Base-by-base conservation (phyloP, 37 sponge, comb jelly and placozoan species). In the Hexactinellida sp. region DNA sequence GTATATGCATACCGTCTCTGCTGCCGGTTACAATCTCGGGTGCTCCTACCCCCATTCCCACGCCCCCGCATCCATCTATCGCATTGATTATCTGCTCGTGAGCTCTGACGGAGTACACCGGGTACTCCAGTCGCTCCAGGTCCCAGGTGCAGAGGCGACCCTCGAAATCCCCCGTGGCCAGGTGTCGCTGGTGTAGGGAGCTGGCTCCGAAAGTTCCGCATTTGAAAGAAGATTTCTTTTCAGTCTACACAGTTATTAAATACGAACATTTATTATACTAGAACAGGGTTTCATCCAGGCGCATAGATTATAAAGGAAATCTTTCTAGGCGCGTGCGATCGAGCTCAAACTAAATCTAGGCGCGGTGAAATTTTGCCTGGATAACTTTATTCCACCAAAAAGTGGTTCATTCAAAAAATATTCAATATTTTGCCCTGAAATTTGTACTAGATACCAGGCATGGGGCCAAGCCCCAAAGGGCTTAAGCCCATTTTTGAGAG, bases 1-100 rank as follows among this genome's bases (percentile, higher is more conserved):
- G n/a, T n/a, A n/a, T n/a, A n/a, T n/a, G n/a, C 90, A 55, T 51
- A 94, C 99, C 99, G 82, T 99, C 99, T 86, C 99, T 86, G 36
- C 96, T 91, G 39, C 99, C 99, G 37, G 99, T 99, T 16, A 94
- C 94, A 36, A 99, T 90, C 82, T 99, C 99, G 23, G 99, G 99
- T 55, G 99, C 99, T 13, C 99, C 99, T 5, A 90, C 92, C 38
- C 99, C 99, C 10, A 95, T 94, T n/a, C 99, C 99, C n/a, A 99
- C 88, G 0, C 99, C 99, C 1, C 96, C 99, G 55, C 93, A 88
- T 0, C 92, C 99, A 88, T 99, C 99, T 7, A 99, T 91, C 0
- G 88, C 37, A 82, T 99, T 99, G 36, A 99, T 83, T 24, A 99
- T 99, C 37, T 85, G 86, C 0, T 88, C 84, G 82, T 99, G 99